phyloP scores from a whole-genome alignment of 2,113 vertebrate species.

The Carollia perspicillata region DNA sequence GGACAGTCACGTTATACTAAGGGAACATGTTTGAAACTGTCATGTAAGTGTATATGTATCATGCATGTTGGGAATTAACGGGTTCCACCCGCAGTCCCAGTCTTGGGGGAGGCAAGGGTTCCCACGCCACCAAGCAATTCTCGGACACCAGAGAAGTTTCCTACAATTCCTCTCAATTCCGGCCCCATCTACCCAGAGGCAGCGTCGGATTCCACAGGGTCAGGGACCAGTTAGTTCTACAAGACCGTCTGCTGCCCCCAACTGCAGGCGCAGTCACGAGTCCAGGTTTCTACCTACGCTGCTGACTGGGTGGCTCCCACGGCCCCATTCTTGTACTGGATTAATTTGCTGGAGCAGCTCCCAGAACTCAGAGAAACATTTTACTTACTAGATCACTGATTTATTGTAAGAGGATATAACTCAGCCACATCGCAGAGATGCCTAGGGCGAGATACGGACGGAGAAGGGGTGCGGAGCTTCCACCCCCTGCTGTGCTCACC shows the following conservation, averaged over 20 bases:
- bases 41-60: background rate
- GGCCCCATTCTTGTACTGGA: background rate
- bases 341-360: background rate
- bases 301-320: background rate
- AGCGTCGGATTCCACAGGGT: background rate
- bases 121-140: background rate
- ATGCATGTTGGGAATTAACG: background rate
- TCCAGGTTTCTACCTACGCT: background rate
- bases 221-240: accelerated
- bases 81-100: background rate
- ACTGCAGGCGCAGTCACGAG: background rate
- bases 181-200: background rate
- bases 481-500: accelerated
- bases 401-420: background rate
- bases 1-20: background rate
- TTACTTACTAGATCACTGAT: background rate
- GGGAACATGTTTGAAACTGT: background rate
- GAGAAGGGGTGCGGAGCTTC: background rate
- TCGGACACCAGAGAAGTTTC: background rate
- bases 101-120: background rate
- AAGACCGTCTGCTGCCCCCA: too few species aligned
- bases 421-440: background rate
- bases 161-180: background rate
- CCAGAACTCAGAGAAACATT: background rate
- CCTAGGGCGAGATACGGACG: too few species aligned